Evolutionary conservation across 2,888 invertebrate genomes (phyloP).

Genomic region (Trissoscelio sp.): DNA sequence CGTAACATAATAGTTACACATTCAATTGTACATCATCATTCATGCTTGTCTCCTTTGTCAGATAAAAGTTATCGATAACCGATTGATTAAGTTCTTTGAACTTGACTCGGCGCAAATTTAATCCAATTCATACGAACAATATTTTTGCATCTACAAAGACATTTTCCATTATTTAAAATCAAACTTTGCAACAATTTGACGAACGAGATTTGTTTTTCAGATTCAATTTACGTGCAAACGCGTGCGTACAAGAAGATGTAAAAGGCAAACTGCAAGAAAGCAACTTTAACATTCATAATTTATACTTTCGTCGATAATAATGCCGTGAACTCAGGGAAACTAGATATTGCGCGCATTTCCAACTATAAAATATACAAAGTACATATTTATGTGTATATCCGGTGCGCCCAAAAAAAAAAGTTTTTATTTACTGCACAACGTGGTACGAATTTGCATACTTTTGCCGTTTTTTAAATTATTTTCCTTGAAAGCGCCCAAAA

Average conservation of each 20-base stretch:
- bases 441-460: background rate
- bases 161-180: background rate
- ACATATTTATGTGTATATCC: background rate
- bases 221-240: background rate
- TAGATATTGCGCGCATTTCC: background rate
- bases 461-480: too few relatives aligned
- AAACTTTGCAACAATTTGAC: too few relatives aligned
- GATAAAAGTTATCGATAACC: constrained; percentile 45
- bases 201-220: too few relatives aligned
- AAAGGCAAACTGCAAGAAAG: background rate
- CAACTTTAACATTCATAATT: constrained; percentile 28
- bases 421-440: background rate
- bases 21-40: constrained; percentile 54
- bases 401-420: background rate
- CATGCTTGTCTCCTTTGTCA: constrained; percentile 50
- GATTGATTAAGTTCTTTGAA: constrained; percentile 32
- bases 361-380: constrained; percentile 8
- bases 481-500: too few relatives aligned
- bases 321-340: constrained; percentile 1
- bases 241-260: constrained; percentile 1
- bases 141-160: background rate
- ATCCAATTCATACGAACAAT: constrained; percentile 19
- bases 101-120: constrained; percentile 15
- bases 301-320: constrained; percentile 15
- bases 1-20: constrained; percentile 43